Conservation (phyloP, 1,140 invertebrate species). For the Caenorhabditis brenneri region DNA sequence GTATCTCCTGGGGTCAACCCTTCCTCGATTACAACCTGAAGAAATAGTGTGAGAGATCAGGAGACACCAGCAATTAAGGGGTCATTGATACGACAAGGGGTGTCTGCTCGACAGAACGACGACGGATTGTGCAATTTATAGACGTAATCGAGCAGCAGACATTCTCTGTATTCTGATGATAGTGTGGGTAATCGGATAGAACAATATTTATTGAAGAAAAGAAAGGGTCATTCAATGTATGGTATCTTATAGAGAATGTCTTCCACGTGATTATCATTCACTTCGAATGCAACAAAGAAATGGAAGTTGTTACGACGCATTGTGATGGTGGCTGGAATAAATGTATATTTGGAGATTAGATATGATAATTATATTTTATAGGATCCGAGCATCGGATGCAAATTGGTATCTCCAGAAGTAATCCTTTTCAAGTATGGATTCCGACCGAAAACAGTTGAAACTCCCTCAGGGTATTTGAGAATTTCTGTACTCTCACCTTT, state of each 20-base stretch:
- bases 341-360: too few species aligned
- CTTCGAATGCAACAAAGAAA: conserved; percentile 26
- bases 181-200: background rate
- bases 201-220: background rate
- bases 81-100: conserved; percentile 6
- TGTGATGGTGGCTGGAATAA: conserved; percentile 8
- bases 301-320: conserved; percentile 33
- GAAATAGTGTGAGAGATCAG: background rate
- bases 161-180: background rate
- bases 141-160: conserved; percentile 2
- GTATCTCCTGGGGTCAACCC: too few species aligned
- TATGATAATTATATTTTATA: background rate
- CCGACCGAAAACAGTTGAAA: too few species aligned
- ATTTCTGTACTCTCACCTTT: background rate
- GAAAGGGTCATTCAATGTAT: background rate
- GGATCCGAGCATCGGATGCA: too few species aligned
- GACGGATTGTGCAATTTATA: conserved; percentile 4
- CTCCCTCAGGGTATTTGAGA: too few species aligned
- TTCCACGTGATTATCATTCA: conserved; percentile 1
- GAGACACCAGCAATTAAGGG: background rate
- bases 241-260: conserved; percentile 37
- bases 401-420: too few species aligned
- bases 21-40: background rate
- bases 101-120: conserved; percentile 1
- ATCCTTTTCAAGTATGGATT: too few species aligned